Evolutionary conservation across 2,888 invertebrate genomes (phyloP).

Genomic region (Pristionchus japonicus): DNA sequence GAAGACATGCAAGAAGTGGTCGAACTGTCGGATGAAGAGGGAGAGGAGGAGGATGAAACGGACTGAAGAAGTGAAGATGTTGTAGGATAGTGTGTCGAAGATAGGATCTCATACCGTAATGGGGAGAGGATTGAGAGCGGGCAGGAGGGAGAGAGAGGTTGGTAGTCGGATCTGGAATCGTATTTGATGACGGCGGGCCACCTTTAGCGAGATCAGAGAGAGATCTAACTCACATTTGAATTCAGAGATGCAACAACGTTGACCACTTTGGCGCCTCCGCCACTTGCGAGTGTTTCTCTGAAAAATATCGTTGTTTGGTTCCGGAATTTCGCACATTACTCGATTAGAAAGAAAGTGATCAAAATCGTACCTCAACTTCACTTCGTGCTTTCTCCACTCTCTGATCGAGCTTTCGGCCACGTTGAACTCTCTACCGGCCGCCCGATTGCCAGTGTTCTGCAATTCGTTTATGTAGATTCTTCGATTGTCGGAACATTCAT

Average conservation of each 20-base stretch:
- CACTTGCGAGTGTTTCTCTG: constrained; percentile 7
- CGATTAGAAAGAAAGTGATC: too few species aligned
- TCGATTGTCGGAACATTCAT: too few species aligned
- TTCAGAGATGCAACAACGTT: not conserved
- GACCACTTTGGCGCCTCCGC: not conserved
- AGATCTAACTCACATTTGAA: not conserved
- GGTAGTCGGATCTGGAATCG: not conserved
- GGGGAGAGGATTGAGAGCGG: not conserved
- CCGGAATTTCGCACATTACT: too few species aligned
- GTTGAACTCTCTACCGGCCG: constrained; percentile 72
- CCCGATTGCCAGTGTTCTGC: constrained; percentile 60
- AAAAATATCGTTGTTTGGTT: not conserved
- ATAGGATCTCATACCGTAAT: not conserved
- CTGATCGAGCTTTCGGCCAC: constrained; percentile 73
- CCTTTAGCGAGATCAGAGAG: not conserved
- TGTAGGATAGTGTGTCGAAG: too few species aligned
- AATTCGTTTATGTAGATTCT: not conserved
- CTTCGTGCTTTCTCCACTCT: constrained; percentile 74
- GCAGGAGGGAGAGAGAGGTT: not conserved
- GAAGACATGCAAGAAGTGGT: not conserved
- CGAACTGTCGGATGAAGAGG: not conserved
- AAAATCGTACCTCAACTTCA: constrained; percentile 64
- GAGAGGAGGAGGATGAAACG: constrained; percentile 31
- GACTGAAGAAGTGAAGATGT: too few species aligned
- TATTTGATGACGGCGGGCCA: too few species aligned